Base-by-base conservation (phyloP, 92 coral and sea anemone species). In the Bergia puertoricense region DNA sequence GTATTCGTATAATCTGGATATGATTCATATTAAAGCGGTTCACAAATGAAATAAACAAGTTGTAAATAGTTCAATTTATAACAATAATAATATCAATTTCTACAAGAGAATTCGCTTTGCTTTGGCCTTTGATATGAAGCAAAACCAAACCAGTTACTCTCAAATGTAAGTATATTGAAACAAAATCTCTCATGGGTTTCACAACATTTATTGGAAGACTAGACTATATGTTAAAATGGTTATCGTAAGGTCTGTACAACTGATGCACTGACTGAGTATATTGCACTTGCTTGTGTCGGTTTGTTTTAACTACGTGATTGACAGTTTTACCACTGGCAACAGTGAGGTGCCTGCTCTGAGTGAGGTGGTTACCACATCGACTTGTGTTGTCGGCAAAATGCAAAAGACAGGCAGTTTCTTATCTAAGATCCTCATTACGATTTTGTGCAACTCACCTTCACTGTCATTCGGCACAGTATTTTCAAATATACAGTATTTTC, bases 61-160 rank as follows among this genome's bases (percentile, higher is more conserved):
- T 79, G 66, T 37, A 10, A 80, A 54, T 43, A 36, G 18, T 18
- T 56, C 41, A 80, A 15, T 6, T 38, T 56, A 59, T 16, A 56
- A 57, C 44, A 51, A 80, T 54, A 45, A 57, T 46, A 80, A 80
- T 15, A 80, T 56, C 71, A 38, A 23, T 50, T 80, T 57, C 50
- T 80, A 11, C 72, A 59, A 16, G 69, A 62, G 69, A 62, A 62
- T 16, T 62, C 69, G n/a, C 22, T 62, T 62, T 62, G 69, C 69
- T 62, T 62, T 8, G 30, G 30, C 8, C 54, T 48, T 48, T 62
- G 69, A 62, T 18, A 20, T 4, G 8, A 62, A 23, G 69, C 3
- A 62, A 62, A 62, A 23, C 18, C n/a, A 22, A 62, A 22, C 69
- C 22, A 14, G 30, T 20, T 62, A 62, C 30, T 62, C 16, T 62